These are phyloP conservation scores for Lamprologus tigripictilis DNA, from an alignment of 2,113 vertebrate genomes.

Conservation along the genomic window DNA sequence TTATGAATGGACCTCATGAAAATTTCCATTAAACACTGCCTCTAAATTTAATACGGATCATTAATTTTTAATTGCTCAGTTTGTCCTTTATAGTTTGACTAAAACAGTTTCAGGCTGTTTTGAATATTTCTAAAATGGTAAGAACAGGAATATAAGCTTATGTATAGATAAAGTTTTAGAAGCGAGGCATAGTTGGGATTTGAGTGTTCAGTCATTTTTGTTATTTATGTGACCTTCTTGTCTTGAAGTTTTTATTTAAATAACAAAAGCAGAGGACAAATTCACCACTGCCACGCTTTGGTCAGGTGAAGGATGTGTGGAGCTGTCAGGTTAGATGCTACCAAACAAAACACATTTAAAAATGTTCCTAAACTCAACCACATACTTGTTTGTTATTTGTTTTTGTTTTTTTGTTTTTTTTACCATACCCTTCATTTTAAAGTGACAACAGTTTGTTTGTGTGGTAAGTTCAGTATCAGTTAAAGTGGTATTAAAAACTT, in stretches of 20 bases:
- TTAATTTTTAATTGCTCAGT: background rate
- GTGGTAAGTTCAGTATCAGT: background rate
- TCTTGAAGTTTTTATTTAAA: background rate
- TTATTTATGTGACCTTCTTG: background rate
- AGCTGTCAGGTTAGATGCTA: background rate
- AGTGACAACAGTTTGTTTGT: background rate
- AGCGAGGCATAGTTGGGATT: background rate
- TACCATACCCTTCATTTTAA: background rate
- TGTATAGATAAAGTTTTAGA: background rate
- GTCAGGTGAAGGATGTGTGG: background rate
- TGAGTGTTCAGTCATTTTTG: background rate
- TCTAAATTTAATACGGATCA: background rate
- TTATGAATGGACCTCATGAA: background rate
- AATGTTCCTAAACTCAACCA: background rate
- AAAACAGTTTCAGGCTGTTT: background rate
- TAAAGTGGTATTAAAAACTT: background rate
- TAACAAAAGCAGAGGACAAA: background rate
- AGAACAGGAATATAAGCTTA: background rate
- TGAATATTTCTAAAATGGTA: background rate
- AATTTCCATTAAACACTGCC: background rate
- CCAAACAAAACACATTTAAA: background rate
- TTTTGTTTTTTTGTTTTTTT: background rate
- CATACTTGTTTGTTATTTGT: background rate
- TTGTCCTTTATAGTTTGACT: background rate
- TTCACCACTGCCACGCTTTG: rapidly evolving